phyloP scores from a whole-genome alignment of 2,888 invertebrate genomes.

The Nephrocerus scutellatus region DNA sequence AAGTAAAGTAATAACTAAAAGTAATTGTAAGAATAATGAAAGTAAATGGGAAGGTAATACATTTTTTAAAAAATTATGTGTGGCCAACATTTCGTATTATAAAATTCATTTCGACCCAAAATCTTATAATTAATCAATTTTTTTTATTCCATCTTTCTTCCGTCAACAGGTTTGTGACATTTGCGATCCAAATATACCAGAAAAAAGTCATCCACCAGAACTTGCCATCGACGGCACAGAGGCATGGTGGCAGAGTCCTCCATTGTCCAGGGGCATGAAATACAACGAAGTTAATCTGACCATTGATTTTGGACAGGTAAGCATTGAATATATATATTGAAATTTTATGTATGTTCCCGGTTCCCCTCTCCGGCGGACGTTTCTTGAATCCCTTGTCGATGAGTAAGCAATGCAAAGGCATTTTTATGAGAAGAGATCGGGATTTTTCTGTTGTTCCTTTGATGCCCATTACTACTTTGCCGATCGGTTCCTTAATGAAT shows the following conservation, averaged over 20 bases:
- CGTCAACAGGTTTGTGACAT: conserved; percentile 77
- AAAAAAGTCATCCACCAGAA: conserved; percentile 79
- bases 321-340: too few species aligned
- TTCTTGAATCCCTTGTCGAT: not conserved
- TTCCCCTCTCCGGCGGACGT: not conserved
- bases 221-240: conserved; percentile 94
- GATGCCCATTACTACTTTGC: too few species aligned
- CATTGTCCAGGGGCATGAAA: conserved; percentile 90
- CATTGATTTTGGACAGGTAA: conserved; percentile 94
- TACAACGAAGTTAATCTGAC: conserved; percentile 97
- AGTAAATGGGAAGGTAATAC: too few species aligned
- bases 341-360: too few species aligned
- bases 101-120: conserved; percentile 3
- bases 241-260: conserved; percentile 98
- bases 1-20: too few species aligned
- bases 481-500: too few species aligned
- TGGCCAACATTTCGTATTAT: conserved; percentile 1
- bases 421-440: too few species aligned
- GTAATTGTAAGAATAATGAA: too few species aligned
- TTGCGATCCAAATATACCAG: conserved; percentile 70
- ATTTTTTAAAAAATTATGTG: conserved; percentile 26
- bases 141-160: conserved; percentile 13
- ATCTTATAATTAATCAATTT: conserved; percentile 1
- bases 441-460: too few species aligned
- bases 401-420: too few species aligned